A percentile compares a stretch with the other conserved stretches of the same genome.
phyloP scores from a whole-genome alignment of 1,140 invertebrate species.

The Rhagoletis pomonella region DNA sequence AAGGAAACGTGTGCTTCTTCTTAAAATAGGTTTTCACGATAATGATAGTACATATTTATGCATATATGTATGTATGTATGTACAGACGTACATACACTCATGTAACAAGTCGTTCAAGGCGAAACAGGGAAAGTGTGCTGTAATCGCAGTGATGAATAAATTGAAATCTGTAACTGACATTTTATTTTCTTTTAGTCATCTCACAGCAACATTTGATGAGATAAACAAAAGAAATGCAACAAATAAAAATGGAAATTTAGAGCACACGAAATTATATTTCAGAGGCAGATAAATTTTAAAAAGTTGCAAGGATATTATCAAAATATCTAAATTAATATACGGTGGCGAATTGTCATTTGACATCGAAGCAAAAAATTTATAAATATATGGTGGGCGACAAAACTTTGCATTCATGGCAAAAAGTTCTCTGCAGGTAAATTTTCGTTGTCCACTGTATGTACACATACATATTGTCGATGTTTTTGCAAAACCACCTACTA shows the following conservation, averaged over 20 bases:
- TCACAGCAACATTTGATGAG: conserved; percentile 7
- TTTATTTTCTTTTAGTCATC: conserved; percentile 47
- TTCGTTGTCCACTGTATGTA: too few species aligned
- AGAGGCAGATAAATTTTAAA: too few species aligned
- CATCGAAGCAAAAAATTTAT: too few species aligned
- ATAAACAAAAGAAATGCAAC: conserved; percentile 20
- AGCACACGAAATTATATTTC: not conserved
- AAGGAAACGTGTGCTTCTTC: not conserved
- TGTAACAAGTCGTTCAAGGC: not conserved
- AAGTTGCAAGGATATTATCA: too few species aligned
- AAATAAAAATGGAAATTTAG: conserved; percentile 33
- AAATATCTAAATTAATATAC: too few species aligned
- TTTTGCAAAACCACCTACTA: too few species aligned
- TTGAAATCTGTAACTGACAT: conserved; percentile 42
- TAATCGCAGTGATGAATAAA: conserved; percentile 40
- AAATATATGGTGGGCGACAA: too few species aligned
- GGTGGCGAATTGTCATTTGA: too few species aligned
- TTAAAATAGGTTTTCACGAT: not conserved
- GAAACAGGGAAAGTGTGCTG: conserved; percentile 8
- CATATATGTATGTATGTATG: not conserved
- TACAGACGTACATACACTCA: not conserved
- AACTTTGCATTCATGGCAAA: too few species aligned
- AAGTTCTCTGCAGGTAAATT: too few species aligned
- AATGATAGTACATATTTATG: not conserved
- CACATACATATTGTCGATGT: too few species aligned